phyloP scores from a whole-genome alignment of 2,888 invertebrate genomes.

The Troides aeacus region DNA sequence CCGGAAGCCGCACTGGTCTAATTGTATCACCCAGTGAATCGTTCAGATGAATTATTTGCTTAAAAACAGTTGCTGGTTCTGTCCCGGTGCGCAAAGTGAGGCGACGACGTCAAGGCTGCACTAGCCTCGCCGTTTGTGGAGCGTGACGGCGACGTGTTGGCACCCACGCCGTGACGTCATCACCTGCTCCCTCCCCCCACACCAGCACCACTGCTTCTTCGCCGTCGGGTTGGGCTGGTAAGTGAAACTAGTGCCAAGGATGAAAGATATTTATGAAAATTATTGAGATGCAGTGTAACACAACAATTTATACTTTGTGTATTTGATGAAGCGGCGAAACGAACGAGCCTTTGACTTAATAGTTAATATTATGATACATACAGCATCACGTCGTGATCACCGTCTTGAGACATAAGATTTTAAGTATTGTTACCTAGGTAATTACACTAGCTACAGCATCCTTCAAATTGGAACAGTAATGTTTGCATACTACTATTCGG shows the following conservation, averaged over 20 bases:
- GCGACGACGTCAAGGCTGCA: constrained; percentile 72
- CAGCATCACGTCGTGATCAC: no score
- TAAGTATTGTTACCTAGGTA: no score
- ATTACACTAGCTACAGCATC: no score
- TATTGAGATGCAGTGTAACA: neutral
- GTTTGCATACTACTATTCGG: no score
- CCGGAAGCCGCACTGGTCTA: constrained; percentile 49
- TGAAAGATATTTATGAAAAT: neutral
- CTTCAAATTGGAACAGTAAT: no score
- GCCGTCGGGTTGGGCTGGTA: neutral
- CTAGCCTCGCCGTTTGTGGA: constrained; percentile 78
- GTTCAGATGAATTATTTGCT: constrained; percentile 54
- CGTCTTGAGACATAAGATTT: no score
- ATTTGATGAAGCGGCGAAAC: neutral
- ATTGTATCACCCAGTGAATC: constrained; percentile 42
- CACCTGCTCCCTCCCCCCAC: constrained; percentile 30
- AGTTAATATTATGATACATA: no score
- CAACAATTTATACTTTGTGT: neutral
- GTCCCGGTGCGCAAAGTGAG: constrained; percentile 72
- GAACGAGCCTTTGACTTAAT: no score
- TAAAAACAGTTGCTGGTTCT: constrained; percentile 62
- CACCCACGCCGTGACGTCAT: constrained; percentile 76
- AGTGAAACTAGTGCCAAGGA: constrained; percentile 17
- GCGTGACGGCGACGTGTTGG: constrained; percentile 78
- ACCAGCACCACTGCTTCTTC: constrained; percentile 21